Base-by-base conservation (phyloP, 2,888 invertebrate genomes). In the Tinea trinotella region DNA sequence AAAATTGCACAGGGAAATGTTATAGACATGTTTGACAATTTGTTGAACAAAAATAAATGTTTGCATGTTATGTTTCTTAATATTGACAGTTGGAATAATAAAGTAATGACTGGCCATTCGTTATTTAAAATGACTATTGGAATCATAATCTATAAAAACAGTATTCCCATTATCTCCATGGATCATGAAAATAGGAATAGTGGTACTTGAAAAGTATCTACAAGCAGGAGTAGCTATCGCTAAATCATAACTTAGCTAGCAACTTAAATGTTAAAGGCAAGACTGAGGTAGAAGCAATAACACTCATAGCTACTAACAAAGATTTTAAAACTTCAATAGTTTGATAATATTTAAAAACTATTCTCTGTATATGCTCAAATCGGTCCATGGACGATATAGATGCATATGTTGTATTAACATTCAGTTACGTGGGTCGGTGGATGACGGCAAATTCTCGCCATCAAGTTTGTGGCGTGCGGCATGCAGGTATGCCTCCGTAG, bases 361-460 rank as follows among this genome's bases (percentile, higher is more conserved):
- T 40, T 40, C 10, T 15, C 15, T 4, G 7, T 40, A 13, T 40
- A 17, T 18, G n/a, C n/a, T 18, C 22, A 5, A 15, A 13, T 49
- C 22, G 77, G 96, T 96, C 49, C 96, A 96, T 70, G 95, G 95
- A 80, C 94, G 93, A 58, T 90, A 92, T 62, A 95, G 93, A 87
- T 93, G 92, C 82, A 85, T 88, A 70, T 87, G 50, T 24, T 13
- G 5, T 5, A 12, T 15, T 12, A 7, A 5, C 13, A 91, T 87
- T 77, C 67, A 87, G 62, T 86, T 86, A 61, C 85, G 82, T 0
- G 84, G 66, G 61, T 87, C 83, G 0, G 86, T 86, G 12, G 86
- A 87, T 15, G 86, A 86, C 0, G 86, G 86, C 49, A 83, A 62
- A 60, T 82, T 83, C 60, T 87, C 86, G 15, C 83, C 83, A 44